Evolutionary conservation across 2,797 vertebrate genomes (phyloP).

Genomic region (Thripadectes ignobilis): DNA sequence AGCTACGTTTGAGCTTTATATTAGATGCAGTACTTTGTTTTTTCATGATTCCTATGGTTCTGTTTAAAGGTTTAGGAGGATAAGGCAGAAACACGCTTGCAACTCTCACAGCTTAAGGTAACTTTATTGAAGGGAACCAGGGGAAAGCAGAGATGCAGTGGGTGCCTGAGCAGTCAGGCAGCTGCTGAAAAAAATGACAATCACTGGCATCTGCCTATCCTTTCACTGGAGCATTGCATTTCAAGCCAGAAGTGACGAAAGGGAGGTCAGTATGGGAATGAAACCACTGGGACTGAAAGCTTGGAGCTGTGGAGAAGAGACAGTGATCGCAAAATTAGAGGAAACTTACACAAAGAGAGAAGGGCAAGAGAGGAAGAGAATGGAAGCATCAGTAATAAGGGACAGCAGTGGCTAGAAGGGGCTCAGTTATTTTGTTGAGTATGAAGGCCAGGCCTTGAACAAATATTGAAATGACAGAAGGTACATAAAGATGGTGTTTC

Average conservation of each 20-base stretch:
- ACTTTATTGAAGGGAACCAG: neutral
- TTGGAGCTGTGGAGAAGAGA: neutral
- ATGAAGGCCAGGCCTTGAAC: neutral
- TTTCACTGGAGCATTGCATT: neutral
- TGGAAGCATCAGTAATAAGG: neutral
- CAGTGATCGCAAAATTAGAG: neutral
- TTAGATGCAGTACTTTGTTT: neutral
- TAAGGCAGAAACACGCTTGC: neutral
- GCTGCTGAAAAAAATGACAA: neutral
- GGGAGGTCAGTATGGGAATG: neutral
- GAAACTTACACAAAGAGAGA: neutral
- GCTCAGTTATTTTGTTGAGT: neutral
- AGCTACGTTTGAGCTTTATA: neutral
- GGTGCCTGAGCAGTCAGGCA: neutral
- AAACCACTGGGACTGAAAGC: neutral
- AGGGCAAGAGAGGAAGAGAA: neutral
- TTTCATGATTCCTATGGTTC: neutral
- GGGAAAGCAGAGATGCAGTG: neutral
- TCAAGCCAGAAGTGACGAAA: neutral
- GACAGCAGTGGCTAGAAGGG: neutral
- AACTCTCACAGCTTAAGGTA: neutral
- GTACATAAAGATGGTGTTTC: neutral
- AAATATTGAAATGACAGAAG: neutral
- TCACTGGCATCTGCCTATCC: neutral
- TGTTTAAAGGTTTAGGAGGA: neutral